Base-by-base conservation (phyloP, 2,113 vertebrate genomes). In the Elephas maximus region DNA sequence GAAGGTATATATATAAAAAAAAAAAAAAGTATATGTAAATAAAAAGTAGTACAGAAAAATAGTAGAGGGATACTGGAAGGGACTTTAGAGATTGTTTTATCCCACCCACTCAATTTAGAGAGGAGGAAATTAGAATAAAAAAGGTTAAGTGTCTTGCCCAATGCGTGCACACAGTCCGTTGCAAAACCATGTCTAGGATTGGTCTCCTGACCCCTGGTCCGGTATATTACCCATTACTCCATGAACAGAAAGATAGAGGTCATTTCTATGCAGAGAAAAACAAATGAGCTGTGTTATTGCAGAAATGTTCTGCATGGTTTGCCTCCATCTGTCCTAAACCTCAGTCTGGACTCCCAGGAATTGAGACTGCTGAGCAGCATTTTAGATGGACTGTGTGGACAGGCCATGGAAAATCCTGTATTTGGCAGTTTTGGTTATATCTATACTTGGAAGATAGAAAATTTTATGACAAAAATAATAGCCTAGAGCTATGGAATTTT, bases 221-320 rank as follows among this genome's bases (percentile, higher is more conserved):
- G 65, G n/a, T 95, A 41, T 18, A 44, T 71, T 95, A 74, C 93
- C 53, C 67, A 92, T 90, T 95, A 93, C 33, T 88, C 73, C 1
- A 9, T 93, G 73, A 95, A 83, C 78, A 80, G 78, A 85, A 95
- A 97, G 73, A 90, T 97, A 95, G 90, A 97, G 96, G 97, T 97
- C 96, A 95, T 96, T 97, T 97, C 88, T 96, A 96, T 95, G 92
- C 88, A 97, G 88, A 89, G 90, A 51, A 91, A 96, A 97, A 82
- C 88, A 96, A 97, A 97, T 97, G 96, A 97, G 92, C 95, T 97
- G 73, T 97, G 96, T 95, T 97, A 97, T 97, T 95, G 90, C 94
- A 90, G 92, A 97, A 92, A 92, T 91, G 96, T 97, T 97, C 97
- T 96, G 96, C 96, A 93, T 97, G 96, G 96, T 96, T 97, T 97